Evolutionary conservation across 2,113 vertebrate genomes (phyloP), one percentile per base, ranked within the genome.

Genomic region (Hippocampus abdominalis): DNA sequence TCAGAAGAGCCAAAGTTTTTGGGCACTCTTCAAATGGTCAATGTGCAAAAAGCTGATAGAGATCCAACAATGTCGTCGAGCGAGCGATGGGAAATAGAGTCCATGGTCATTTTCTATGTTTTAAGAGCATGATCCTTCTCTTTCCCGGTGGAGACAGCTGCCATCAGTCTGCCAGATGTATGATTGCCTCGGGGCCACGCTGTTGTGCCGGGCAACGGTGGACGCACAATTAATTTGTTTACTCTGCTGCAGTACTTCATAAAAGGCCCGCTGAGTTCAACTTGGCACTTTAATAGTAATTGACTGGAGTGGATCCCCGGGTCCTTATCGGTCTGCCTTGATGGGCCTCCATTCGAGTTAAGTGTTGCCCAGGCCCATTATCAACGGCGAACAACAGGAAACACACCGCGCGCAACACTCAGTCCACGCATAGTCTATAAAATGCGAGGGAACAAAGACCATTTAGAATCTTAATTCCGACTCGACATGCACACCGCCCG

Each of bases 151-250:
- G 75, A 78, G 87, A 85, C 85, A 88, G 79, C 76, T 54, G 25
- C 85, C 81, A 87, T 89, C 86, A 82, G 81, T 89, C 89, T 85
- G 77, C 69, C 72, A 91, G 90, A 90, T 91, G 84, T 89, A 91
- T 82, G 86, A 85, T 87, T 76, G 80, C 84, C 81, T 82, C 76
- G 86, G 86, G 78, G 81, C 79, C 62, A 27, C 86, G 64, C 81
- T 72, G 46, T 86, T 78, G 82, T 70, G 81, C 77, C 82, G 64
- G 73, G 83, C 67, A 84, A 88, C 71, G 83, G 75, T 72, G 72
- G 73, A 85, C 66, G 73, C 77, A 76, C 81, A 79, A 92, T 90
- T 89, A 84, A 91, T 92, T 89, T 92, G 89, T 93, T 91, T 92
- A 91, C 90, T 87, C 79, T 79, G 76, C 80, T 84, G 84, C 80